Evolutionary conservation across 37 sponge, comb jelly and placozoan species (phyloP).

Genomic region (Mnemiopsis leidyi): DNA sequence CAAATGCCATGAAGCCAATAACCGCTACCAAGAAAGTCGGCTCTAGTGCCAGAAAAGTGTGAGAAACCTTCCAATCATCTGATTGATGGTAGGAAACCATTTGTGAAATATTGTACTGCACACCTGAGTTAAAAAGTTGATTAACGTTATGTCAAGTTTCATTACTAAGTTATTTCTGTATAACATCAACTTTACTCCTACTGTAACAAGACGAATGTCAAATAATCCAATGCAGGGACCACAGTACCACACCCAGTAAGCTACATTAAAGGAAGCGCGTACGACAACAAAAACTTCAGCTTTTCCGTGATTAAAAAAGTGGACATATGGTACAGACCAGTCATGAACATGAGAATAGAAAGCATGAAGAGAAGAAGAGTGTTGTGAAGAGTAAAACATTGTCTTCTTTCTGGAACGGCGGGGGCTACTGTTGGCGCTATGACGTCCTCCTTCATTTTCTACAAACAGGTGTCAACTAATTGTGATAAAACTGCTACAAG

Average conservation of each 20-base stretch:
- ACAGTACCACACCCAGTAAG: too few relatives aligned
- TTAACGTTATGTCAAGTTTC: too few relatives aligned
- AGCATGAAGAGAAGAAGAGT: background rate
- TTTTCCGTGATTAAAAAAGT: background rate
- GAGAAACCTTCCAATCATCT: background rate
- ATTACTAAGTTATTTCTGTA: too few relatives aligned
- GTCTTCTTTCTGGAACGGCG: too few relatives aligned
- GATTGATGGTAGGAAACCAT: background rate
- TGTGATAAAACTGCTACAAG: too few relatives aligned
- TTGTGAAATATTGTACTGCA: slow-evolving; percentile 5
- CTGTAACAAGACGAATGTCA: too few relatives aligned
- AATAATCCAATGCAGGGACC: too few relatives aligned
- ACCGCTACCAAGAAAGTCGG: background rate
- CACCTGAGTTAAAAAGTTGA: too few relatives aligned
- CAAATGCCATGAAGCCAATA: background rate
- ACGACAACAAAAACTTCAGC: too few relatives aligned
- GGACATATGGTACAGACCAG: background rate
- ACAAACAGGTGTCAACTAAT: too few relatives aligned
- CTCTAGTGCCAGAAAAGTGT: background rate
- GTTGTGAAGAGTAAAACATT: background rate
- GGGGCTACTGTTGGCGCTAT: background rate
- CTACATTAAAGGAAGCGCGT: too few relatives aligned
- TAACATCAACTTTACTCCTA: too few relatives aligned
- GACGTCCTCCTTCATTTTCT: background rate
- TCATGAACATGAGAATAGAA: slow-evolving; percentile 13